Base-by-base conservation (phyloP, 2,888 invertebrate genomes). In the Ephialtes manifestator region DNA sequence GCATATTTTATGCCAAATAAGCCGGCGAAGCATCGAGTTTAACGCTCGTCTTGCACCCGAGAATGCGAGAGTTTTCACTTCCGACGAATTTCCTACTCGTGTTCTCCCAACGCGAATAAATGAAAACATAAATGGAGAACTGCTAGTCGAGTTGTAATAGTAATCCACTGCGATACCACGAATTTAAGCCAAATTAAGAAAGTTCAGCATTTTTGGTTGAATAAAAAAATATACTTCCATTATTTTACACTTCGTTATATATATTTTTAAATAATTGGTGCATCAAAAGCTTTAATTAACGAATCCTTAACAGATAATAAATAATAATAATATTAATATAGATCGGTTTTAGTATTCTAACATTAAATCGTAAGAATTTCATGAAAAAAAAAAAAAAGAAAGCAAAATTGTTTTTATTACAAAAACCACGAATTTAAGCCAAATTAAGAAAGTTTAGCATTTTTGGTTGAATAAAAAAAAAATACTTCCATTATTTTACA, bases 21-120 rank as follows among this genome's bases (percentile, higher is more conserved):
- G 79, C 70, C 72, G 72, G 71, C 72, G 53, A 63, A 43, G 55
- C 55, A 28, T 53, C 60, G 75, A 28, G 63, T 75, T 75, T 75
- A 75, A 28, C 43, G 43, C 71, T 51, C 68, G 51, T 71, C 70
- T 46, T 24, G 35, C 35, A 48, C 43, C 24, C 58, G 65, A 72
- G 82, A 86, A 85, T 83, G 74, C 80, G 28, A 63, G 77, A 77
- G 70, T 81, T 86, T 86, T 83, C 85, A 82, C 80, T 86, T 82
- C 82, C 81, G 72, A 79, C 67, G 43, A 82, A 82, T 82, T 86
- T 86, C 72, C 84, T 84, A 68, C 35, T 74, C 63, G 43, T 31
- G 46, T 58, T 48, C 70, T 60, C 31, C 31, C 24, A 70, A 35
- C 48, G 53, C 11, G 60, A 65, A 20, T 46, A 53, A 53, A 55